Evolutionary conservation across 2,113 vertebrate species (phyloP).

Genomic region (Amia ocellicauda): DNA sequence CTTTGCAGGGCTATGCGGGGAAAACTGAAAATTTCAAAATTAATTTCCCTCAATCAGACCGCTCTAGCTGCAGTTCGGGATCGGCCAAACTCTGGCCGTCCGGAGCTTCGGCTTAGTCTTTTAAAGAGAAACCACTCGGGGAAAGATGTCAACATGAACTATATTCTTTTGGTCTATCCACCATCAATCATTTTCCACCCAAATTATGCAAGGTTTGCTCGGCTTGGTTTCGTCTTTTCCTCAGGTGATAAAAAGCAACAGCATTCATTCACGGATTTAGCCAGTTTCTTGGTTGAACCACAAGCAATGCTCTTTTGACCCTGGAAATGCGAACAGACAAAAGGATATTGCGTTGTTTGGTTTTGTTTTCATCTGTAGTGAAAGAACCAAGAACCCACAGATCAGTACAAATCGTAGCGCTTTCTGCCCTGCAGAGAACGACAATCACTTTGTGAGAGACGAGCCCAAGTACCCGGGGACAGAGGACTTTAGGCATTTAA

Average conservation of each 20-base stretch:
- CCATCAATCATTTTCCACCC: slow-evolving; percentile 34
- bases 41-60: slow-evolving; percentile 39
- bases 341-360: slow-evolving; percentile 54
- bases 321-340: slow-evolving; percentile 37
- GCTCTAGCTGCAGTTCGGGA: too few relatives aligned
- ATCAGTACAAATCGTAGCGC: slow-evolving; percentile 26
- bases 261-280: slow-evolving; percentile 19
- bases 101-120: too few relatives aligned
- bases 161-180: slow-evolving; percentile 39
- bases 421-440: slow-evolving; percentile 47
- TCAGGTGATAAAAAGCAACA: slow-evolving; percentile 9
- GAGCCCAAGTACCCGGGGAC: slow-evolving; percentile 25
- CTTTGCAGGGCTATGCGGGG: slow-evolving; percentile 61
- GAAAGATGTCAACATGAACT: slow-evolving; percentile 45
- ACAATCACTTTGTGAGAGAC: slow-evolving; percentile 32
- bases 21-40: slow-evolving; percentile 35
- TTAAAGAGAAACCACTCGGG: too few relatives aligned
- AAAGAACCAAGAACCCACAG: slow-evolving; percentile 27
- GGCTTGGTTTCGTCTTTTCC: too few relatives aligned
- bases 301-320: slow-evolving; percentile 43
- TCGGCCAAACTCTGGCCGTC: slow-evolving; percentile 36
- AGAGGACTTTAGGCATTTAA: slow-evolving; percentile 23
- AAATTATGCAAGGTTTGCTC: slow-evolving; percentile 27
- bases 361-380: slow-evolving; percentile 36
- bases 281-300: slow-evolving; percentile 41